phyloP scores from a whole-genome alignment of 1,140 invertebrate genomes.

The Macrotrachela quadricornifera region DNA sequence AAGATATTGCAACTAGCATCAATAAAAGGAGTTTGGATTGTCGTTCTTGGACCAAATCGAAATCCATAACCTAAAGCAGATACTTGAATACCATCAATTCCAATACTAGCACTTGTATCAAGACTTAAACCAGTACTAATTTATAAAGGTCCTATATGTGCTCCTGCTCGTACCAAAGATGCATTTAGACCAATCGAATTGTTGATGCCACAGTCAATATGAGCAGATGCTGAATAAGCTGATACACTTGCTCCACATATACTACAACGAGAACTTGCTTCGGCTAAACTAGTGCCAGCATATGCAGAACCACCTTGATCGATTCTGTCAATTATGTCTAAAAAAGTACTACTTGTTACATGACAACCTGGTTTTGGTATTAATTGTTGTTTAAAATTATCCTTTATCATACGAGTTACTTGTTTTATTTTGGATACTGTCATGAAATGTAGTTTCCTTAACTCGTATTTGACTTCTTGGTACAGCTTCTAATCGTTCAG shows the following conservation, averaged over 20 bases:
- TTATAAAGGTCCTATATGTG: background rate
- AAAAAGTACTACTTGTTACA: too few species aligned
- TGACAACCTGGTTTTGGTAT: too few species aligned
- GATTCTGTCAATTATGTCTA: too few species aligned
- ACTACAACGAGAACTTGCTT: too few species aligned
- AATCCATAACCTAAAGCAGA: background rate
- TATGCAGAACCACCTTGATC: too few species aligned
- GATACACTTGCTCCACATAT: background rate
- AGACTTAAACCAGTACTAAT: background rate
- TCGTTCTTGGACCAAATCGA: background rate
- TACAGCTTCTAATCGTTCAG: too few species aligned
- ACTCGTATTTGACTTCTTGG: too few species aligned
- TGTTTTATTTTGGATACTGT: too few species aligned
- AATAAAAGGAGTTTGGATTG: background rate
- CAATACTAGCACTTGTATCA: background rate
- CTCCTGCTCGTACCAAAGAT: slow-evolving; percentile 3
- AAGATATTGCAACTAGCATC: background rate
- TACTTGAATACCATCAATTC: background rate
- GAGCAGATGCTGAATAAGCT: background rate
- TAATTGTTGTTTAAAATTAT: too few species aligned
- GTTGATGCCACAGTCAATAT: slow-evolving; percentile 1
- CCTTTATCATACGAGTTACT: too few species aligned
- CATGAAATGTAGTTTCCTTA: too few species aligned
- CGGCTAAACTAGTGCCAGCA: too few species aligned
- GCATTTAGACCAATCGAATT: slow-evolving; percentile 3